Base-by-base conservation (phyloP, 2,888 invertebrate genomes). In the Clepsis dumicolana region DNA sequence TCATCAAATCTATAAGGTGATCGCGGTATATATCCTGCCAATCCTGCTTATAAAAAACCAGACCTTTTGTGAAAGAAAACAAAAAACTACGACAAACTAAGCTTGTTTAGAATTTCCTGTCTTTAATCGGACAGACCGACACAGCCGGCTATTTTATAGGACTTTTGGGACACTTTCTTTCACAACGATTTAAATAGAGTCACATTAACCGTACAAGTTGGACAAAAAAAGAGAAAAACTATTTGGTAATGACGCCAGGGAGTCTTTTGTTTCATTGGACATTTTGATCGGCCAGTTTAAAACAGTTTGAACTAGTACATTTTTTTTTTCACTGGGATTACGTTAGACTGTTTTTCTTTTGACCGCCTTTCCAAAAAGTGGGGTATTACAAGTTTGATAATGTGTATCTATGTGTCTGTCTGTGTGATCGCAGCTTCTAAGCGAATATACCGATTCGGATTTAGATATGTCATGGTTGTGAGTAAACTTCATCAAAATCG, bases 121-220 rank as follows among this genome's bases (percentile, higher is more conserved):
- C 44, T 50, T 5, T 21, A 41, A 57, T 35, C 32, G 24, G 59
- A 65, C 52, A n/a, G 60, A 25, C 53, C 12, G 65, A 56, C 41
- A 21, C 29, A 53, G 44, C 41, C 16, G 53, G 21, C 41, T 32
- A 32, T 16, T 54, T 65, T 65, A 65, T 32, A 0, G 65, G 24
- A 16, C 65, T 41, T 53, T 2, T 12, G 65, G 65, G 65, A 60
- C n/a, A 14, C 21, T 50, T 65, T 29, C 27, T 25, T 52, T 8
- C 10, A 7, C 27, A 12, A 4, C 48, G 14, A 54, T 38, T 35
- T 67, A 29, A 59, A 59, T 21, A 21, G 48, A 21, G 48, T 18
- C 14, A 21, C 48, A 21, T 48, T 48, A 48, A 48, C 18, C 12
- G 48, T 21, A 12, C 7, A 0, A 41, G 41, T 41, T 10, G 48